Base-by-base conservation (phyloP, 2,113 vertebrate species). In the Aythya baeri region DNA sequence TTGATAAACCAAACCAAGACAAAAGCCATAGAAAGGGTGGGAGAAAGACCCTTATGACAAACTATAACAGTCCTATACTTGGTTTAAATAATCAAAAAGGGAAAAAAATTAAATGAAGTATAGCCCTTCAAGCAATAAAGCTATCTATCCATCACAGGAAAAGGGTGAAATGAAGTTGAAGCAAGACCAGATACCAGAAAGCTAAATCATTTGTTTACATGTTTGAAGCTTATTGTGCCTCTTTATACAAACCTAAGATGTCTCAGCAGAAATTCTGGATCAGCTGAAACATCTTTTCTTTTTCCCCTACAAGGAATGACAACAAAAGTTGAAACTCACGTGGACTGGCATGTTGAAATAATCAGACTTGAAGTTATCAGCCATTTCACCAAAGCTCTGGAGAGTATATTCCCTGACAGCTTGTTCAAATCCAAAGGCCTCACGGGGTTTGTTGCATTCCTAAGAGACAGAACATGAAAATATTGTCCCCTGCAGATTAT, bases 261-360 rank as follows among this genome's bases (percentile, higher is more conserved):
- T 17, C 66, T 72, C 55, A 83, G 67, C 31, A 95, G 68, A 95
- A 92, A 59, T 2, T 27, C 41, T 82, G 76, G 12, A 93, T 62
- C 84, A 86, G 59, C 13, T 80, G 78, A 94, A 93, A 57, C 34
- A 17, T 81, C 77, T 78, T 63, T 34, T 78, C 50, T 92, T 91
- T 54, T 73, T 88, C 25, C 77, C 84, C 86, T 92, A 62, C 49
- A 94, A 94, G 75, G 85, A 91, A 94, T 50, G 65, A 74, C 65
- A 65, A 75, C 21, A 76, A 17, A 84, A 57, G 67, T 2, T 80
- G 59, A 86, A 92, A 98, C 99, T 96, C 97, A 99, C 99, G n/a
- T 99, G 99, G 72, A 99, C 99, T 1, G 99, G 99, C 99, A 99
- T 99, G 98, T 99, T 99, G 98, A 99, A 99, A 96, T 99, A 99